Evolutionary conservation across 2,113 vertebrate genomes (phyloP).

Genomic region (Tyto alba): DNA sequence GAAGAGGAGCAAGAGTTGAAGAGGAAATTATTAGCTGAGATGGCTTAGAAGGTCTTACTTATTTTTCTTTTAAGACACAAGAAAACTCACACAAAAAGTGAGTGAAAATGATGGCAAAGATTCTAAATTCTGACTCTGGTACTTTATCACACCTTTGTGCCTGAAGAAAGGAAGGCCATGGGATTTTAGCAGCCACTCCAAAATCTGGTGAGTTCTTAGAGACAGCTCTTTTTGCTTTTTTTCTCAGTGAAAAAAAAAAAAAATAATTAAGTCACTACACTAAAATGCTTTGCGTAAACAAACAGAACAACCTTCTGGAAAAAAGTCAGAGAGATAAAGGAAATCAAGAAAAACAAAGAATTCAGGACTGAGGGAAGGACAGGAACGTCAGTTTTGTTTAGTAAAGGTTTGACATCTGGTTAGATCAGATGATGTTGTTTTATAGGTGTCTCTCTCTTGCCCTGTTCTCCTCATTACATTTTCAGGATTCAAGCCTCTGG

Average conservation of each 20-base stretch:
- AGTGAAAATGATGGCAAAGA: neutral
- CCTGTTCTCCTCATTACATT: neutral
- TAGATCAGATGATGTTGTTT: neutral
- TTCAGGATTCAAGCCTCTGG: neutral
- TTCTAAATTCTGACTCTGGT: neutral
- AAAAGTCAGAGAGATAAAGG: neutral
- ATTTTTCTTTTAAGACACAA: neutral
- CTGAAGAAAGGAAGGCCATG: neutral
- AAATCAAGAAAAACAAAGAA: neutral
- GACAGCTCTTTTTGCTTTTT: neutral
- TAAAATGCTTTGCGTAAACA: neutral
- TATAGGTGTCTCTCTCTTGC: neutral
- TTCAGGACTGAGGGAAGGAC: neutral
- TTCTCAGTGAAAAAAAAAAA: neutral
- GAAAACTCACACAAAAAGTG: neutral
- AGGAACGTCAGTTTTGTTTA: neutral
- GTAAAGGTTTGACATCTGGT: neutral
- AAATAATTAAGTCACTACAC: neutral
- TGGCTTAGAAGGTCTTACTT: neutral
- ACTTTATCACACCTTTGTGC: neutral
- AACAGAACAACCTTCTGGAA: neutral
- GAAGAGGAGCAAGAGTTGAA: neutral
- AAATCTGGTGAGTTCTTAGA: neutral
- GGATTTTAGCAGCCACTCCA: neutral
- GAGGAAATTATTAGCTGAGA: neutral